Evolutionary conservation across 2,888 invertebrate genomes (phyloP).

Genomic region (Sarcophaga variegata): DNA sequence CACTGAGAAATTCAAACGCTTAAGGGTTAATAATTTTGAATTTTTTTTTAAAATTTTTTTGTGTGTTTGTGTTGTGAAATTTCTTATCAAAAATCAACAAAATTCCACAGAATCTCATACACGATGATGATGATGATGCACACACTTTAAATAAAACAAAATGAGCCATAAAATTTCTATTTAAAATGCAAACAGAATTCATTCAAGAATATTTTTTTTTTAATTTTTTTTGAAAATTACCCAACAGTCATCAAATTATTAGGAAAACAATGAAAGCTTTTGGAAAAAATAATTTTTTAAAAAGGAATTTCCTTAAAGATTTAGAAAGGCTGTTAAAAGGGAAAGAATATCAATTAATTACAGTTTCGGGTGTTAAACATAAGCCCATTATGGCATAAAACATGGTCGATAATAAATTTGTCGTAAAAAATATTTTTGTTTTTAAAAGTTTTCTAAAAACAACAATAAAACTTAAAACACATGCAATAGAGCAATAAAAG

Average conservation of each 20-base stretch:
- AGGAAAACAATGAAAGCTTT: background rate
- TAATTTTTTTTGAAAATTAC: background rate
- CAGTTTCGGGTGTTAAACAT: too few species aligned
- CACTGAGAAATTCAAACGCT: too few species aligned
- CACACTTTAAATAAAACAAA: background rate
- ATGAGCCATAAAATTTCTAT: too few species aligned
- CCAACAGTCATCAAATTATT: background rate
- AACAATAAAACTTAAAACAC: constrained; percentile 18
- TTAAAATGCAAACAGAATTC: too few species aligned
- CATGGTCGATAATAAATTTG: constrained; percentile 45
- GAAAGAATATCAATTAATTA: too few species aligned
- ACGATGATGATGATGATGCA: background rate
- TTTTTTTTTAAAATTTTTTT: too few species aligned
- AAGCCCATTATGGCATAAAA: constrained; percentile 6
- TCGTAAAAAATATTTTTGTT: background rate
- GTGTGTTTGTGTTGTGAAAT: too few species aligned
- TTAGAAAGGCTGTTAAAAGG: too few species aligned
- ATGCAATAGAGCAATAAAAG: constrained; percentile 19
- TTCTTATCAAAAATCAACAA: background rate
- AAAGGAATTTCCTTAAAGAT: background rate
- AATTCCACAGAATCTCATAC: background rate
- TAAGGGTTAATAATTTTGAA: too few species aligned
- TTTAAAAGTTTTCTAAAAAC: background rate
- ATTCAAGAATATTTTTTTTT: too few species aligned
- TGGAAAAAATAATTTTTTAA: background rate